Evolutionary conservation across 2,888 invertebrate species (phyloP).

Genomic region (Selenia dentaria): DNA sequence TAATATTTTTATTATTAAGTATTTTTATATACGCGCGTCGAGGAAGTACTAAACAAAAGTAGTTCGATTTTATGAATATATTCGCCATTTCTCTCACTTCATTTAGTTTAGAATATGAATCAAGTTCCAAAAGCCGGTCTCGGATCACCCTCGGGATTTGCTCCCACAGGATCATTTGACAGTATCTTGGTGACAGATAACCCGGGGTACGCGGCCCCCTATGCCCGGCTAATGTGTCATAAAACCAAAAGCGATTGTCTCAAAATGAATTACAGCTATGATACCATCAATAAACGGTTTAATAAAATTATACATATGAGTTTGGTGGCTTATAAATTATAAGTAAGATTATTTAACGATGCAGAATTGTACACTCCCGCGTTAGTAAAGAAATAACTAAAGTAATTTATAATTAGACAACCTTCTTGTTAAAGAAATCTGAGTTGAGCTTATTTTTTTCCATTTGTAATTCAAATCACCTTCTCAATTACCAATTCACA

Average conservation of each 20-base stretch:
- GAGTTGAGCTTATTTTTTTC: background rate
- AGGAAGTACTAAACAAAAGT: no score
- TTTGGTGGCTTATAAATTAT: slow-evolving; percentile 34
- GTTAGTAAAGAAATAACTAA: background rate
- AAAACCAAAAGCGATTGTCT: slow-evolving; percentile 75
- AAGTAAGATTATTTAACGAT: slow-evolving; percentile 35
- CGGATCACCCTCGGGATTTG: slow-evolving; percentile 43
- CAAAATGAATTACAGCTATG: slow-evolving; percentile 60
- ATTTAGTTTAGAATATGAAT: slow-evolving; percentile 26
- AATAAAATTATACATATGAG: slow-evolving; percentile 46
- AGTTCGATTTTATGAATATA: background rate
- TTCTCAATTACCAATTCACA: background rate
- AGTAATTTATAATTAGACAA: no score
- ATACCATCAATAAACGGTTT: slow-evolving; percentile 55
- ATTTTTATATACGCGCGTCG: no score
- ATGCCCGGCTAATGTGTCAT: slow-evolving; percentile 71
- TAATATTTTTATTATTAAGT: background rate
- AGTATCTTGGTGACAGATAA: slow-evolving; percentile 75
- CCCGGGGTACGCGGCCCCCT: slow-evolving; percentile 55
- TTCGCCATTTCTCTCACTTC: slow-evolving; percentile 5
- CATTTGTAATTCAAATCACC: slow-evolving; percentile 4
- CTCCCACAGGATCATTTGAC: slow-evolving; percentile 70
- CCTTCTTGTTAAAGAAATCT: background rate
- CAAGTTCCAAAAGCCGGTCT: slow-evolving; percentile 46
- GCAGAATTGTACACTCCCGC: background rate